Base-by-base conservation (phyloP, 2,888 invertebrate species). In the Odiellus spinosus region DNA sequence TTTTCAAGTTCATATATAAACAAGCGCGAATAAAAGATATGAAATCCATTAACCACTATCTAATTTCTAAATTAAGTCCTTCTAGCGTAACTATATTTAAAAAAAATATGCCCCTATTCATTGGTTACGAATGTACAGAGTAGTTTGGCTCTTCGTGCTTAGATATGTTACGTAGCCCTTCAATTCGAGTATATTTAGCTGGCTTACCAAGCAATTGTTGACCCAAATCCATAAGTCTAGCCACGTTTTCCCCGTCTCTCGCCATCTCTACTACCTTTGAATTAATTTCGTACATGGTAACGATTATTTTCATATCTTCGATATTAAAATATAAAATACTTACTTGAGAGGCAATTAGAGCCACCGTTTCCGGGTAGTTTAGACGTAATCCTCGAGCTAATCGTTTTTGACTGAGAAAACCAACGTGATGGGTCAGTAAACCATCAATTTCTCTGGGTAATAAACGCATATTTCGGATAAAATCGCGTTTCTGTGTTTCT, bases 341-440 rank as follows among this genome's bases (percentile, higher is more conserved):
- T 53, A 64, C 64, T 61, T 63, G 63, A 19, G 55, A 51, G 1
- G 63, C 60, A 10, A 64, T 61, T 3, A 63, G 56, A 2, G 62
- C 63, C n/a, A 61, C 58, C 3, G 61, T 53, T 50, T 64, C 64
- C 2, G 63, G 63, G 42, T 63, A 59, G 45, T 64, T 64, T 3
- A 64, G 56, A 12, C 56, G 45, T 2, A 63, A 51, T 2, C 63
- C 63, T 21, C 64, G 49, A 0, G 62, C 62, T 4, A 63, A 54
- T 3, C 63, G 52, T 44, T 56, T 60, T 55, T 64, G 64, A 5
- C 63, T 63, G 34, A 64, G 43, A 21, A 40, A 52, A 3, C 64
- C 64, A 15, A 61, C 61, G 44, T 63, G 59, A 42, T 60, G 60
- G 11, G 63, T 55, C 33, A 63, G 48, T 15, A 64, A 55, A 35